Evolutionary conservation across 2,113 vertebrate genomes (phyloP).

Genomic region (Ranitomeya variabilis): DNA sequence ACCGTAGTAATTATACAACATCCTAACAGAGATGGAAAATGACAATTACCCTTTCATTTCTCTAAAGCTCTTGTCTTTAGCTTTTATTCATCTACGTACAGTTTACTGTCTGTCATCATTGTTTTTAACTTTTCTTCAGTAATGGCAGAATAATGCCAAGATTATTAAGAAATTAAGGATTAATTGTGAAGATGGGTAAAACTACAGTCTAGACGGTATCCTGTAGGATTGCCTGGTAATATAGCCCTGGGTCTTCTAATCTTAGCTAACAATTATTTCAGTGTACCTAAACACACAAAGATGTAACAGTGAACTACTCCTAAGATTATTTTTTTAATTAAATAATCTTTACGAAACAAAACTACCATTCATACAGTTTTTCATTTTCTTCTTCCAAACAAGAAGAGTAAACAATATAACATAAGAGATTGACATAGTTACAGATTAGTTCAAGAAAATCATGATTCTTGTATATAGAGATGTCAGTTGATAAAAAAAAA

Average conservation of each 20-base stretch:
- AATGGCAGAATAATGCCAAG: slow-evolving; percentile 5
- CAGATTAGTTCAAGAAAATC: too few relatives aligned
- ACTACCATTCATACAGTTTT: too few relatives aligned
- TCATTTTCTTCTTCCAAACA: too few relatives aligned
- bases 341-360: too few relatives aligned
- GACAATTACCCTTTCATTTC: neutral
- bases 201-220: slow-evolving; percentile 40
- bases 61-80: neutral
- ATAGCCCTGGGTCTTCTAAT: slow-evolving; percentile 15
- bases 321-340: neutral
- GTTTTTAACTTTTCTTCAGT: neutral
- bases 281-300: neutral
- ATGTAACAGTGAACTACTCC: neutral
- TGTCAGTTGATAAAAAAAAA: too few relatives aligned
- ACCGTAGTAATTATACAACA: neutral
- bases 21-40: neutral
- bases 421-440: too few relatives aligned
- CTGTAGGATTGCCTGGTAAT: slow-evolving; percentile 23
- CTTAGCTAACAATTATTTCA: slow-evolving; percentile 14
- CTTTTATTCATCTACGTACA: neutral
- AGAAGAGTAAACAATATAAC: too few relatives aligned
- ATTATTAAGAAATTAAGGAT: slow-evolving; percentile 34
- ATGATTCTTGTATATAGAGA: too few relatives aligned
- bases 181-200: neutral
- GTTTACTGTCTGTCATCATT: neutral